Evolutionary conservation across 2,797 vertebrate species (phyloP).

Genomic region (Phyllotis vaccarum): DNA sequence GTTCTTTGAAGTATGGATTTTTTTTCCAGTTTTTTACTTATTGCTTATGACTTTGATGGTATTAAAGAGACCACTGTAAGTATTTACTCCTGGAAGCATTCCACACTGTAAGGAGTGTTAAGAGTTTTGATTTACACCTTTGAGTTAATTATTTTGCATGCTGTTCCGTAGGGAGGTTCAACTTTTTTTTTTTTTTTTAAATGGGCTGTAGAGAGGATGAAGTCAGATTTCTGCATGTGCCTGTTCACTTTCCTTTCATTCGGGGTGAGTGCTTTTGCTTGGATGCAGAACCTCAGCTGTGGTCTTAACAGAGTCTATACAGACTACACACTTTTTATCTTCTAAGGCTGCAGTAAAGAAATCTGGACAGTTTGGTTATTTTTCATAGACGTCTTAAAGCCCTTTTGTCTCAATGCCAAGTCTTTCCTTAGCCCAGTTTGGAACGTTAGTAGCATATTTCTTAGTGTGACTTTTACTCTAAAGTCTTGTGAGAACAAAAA

Average conservation of each 20-base stretch:
- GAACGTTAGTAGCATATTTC: background rate
- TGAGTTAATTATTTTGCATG: background rate
- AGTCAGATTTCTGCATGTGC: background rate
- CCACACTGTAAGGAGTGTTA: background rate
- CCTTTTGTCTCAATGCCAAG: background rate
- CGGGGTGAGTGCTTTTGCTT: background rate
- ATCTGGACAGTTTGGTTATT: background rate
- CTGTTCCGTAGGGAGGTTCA: background rate
- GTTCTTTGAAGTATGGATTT: background rate
- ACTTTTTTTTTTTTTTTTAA: background rate
- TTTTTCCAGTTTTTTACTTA: slow-evolving; percentile 34
- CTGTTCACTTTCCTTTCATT: background rate
- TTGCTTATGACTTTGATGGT: background rate
- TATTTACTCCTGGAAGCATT: background rate
- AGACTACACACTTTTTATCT: background rate
- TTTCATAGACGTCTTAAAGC: background rate
- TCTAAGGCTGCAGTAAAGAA: background rate
- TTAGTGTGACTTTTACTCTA: background rate
- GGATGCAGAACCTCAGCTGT: background rate
- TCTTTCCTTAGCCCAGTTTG: slow-evolving; percentile 3
- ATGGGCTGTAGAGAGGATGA: background rate
- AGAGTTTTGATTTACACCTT: background rate
- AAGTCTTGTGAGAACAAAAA: background rate
- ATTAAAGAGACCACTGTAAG: background rate
- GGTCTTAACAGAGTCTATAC: background rate